Evolutionary conservation across 2,888 invertebrate species (phyloP), one percentile per base, ranked within the genome.

Genomic region (Carabus problematicus): DNA sequence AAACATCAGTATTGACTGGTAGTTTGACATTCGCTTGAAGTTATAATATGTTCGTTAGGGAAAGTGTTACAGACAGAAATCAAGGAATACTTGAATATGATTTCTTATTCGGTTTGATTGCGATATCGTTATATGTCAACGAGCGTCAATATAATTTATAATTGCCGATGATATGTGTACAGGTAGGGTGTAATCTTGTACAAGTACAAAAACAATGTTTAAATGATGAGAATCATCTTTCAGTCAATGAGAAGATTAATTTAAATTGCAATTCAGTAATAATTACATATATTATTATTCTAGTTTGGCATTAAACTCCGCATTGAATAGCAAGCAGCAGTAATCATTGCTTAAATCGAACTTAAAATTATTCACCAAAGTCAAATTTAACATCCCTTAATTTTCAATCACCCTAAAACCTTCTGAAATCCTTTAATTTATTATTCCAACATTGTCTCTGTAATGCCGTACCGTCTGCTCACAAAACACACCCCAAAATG

Each of bases 281-380:
- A 29, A 29, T 29, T 29, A 59, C 18, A 59, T 59, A 59, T 42
- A 59, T 59, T 59, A 59, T 19, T 14, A 41, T 42, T 58, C 41
- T 58, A 39, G n/a, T n/a, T 14, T 39, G 11, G n/a, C 19, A 39
- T 14, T 55, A 55, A n/a, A 55, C 11, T 8, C 12, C 55, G 18
- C 55, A 29, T 39, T 55, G 29, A 55, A 39, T 12, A 39, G 9
- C 11, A 1, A 16, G 29, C 29, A 29, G 2, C 6, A 29, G 29
- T 29, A 29, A 29, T 29, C 29, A 29, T 29, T 3, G 6, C 29
- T 29, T 29, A 29, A 3, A 3, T 29, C 6, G 29, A 29, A 3
- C 29, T 29, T 52, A 18, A 18, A 52, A 52, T 52, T 19, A 16
- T 4, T 18, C 19, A 12, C 19, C 12, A 12, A 52, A 52, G 9